Base-by-base conservation (phyloP, 2,797 vertebrate genomes). In the Pachyuromys duprasi region DNA sequence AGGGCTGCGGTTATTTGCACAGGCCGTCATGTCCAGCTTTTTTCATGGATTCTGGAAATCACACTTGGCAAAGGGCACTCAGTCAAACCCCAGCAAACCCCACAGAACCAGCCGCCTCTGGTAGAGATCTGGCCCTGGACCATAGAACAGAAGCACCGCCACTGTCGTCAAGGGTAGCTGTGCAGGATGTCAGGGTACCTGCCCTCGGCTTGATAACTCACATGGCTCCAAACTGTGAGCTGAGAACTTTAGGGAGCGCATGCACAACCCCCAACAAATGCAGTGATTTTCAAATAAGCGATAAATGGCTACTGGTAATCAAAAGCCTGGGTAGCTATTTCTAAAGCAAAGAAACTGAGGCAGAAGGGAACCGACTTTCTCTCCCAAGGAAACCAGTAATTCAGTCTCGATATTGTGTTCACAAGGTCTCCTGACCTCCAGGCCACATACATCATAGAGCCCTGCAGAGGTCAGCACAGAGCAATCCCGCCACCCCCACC, bases 301-400 rank as follows among this genome's bases (percentile, higher is more conserved):
- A 53, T 7, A 1, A 22, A 13, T 5, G n/a, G 20, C 53, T 31
- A 0, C 9, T 33, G 0, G 42, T 13, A n/a, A 39, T 6, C 60
- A n/a, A 76, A 39, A 39, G 4, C 1, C 0, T 0, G 55, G 17
- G 26, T 24, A 33, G 79, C 82, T 63, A n/a, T 53, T 24, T 57
- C 42, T 3, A 33, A 33, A 57, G 42, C 0, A 9, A 63, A 69
- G 60, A 89, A 53, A 82, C 67, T 0, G 42, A 92, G 92, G 94
- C 81, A 8, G 17, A 28, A 89, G 62, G 79, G 22, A 63, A n/a
- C 42, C 2, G 80, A 74, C 53, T 74, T 53, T 36, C 63, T 82
- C 33, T 42, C 65, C 63, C 45, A 63, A 42, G 39, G 78, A 57
- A 67, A 89, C 5, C 17, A 22, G 26, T 31, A 49, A 42, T 8